Conservation (phyloP, 2,888 invertebrate species). For the Melikaiella ostensackeni region DNA sequence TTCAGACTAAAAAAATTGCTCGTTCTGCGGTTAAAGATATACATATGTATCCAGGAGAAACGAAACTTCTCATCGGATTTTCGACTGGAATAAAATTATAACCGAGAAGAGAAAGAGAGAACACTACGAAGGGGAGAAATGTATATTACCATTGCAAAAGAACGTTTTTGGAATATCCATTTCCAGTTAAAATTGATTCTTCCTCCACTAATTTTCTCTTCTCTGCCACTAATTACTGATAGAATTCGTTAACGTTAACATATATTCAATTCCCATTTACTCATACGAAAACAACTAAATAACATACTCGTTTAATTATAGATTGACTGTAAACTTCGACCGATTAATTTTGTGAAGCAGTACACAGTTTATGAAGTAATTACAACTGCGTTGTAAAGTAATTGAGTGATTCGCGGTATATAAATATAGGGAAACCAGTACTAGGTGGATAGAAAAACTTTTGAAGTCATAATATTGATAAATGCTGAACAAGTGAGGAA, state of each 20-base stretch:
- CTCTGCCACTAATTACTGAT: conserved; percentile 23
- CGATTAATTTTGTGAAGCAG: background rate
- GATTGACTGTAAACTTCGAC: background rate
- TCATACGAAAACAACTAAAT: background rate
- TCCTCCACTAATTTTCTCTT: background rate
- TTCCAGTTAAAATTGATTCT: conserved; percentile 29
- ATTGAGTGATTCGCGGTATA: background rate
- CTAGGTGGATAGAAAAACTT: no score
- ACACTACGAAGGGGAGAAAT: conserved; percentile 30
- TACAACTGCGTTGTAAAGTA: background rate
- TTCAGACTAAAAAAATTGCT: background rate
- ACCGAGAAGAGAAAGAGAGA: conserved; percentile 20
- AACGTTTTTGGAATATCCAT: conserved; percentile 53
- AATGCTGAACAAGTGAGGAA: no score
- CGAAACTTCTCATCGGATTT: conserved; percentile 37
- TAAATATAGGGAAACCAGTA: no score
- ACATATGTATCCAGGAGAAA: conserved; percentile 30
- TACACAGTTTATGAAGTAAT: background rate
- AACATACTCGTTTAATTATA: background rate
- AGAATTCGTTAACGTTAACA: background rate
- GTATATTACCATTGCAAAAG: conserved; percentile 65
- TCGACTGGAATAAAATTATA: conserved; percentile 32
- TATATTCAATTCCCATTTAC: background rate
- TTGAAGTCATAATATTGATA: no score
- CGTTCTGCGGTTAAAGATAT: conserved; percentile 16